Base-by-base conservation (phyloP, 2,797 vertebrate genomes). In the Oceanodroma leucorhoa region DNA sequence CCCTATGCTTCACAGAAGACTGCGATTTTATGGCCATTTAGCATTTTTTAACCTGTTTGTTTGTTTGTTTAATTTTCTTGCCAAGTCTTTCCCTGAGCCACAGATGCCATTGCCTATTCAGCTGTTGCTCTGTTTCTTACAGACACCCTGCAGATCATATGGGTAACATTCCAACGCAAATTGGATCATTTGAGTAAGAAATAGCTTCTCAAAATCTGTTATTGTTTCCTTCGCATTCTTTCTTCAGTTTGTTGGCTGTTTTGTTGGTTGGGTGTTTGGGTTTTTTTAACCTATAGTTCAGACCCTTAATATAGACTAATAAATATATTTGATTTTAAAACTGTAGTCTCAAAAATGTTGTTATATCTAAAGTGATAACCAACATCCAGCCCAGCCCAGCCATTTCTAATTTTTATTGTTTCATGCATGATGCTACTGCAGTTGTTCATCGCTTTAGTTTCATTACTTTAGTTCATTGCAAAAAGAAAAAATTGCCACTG, bases 31-130 rank as follows among this genome's bases (percentile, higher is more conserved):
- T 67, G 64, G 60, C 29, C 87, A 91, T 87, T 96, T 92, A 94
- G 50, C 94, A 81, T 81, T 93, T 94, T 94, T 95, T 90, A 92
- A 94, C 83, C 83, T 95, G 45, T 94, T 94, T 89, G 61, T 82
- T 94, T 95, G 81, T 90, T 87, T 71, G 79, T 93, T 95, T 89
- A 36, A 77, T 94, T 89, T 95, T 64, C 89, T 97, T 97, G 97
- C 96, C 97, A 97, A 96, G 30, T 64, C 60, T 76, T 95, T 84
- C 86, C 80, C 93, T 89, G 81, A 97, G 76, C 82, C 86, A 90
- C 94, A 97, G 87, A 97, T 96, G 95, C 84, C 89, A 90, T 48
- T 94, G 96, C 45, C 86, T 95, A 78, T 85, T 97, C 95, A 96
- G 94, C 95, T 97, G 93, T 82, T 92, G 78, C 89, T 96, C 78